Evolutionary conservation across 2,888 invertebrate species (phyloP).

Genomic region (Hypomecis punctinalis): DNA sequence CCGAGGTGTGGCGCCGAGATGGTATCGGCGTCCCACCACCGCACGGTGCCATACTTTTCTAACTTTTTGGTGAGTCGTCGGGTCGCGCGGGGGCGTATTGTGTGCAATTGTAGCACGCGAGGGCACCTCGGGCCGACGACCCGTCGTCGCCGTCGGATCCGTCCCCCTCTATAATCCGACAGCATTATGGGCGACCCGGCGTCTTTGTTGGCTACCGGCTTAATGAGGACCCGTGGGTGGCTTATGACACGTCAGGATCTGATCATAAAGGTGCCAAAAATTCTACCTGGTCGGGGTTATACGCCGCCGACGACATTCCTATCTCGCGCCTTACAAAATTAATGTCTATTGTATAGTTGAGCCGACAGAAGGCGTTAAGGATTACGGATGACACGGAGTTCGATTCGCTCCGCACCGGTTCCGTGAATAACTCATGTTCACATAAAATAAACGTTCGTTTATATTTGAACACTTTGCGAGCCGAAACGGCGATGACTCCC

Average conservation of each 20-base stretch:
- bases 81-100: slow-evolving; percentile 78
- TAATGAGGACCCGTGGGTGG: slow-evolving; percentile 82
- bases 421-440: slow-evolving; percentile 30
- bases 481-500: slow-evolving; percentile 57
- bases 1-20: slow-evolving; percentile 67
- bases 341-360: slow-evolving; percentile 75
- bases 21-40: slow-evolving; percentile 61
- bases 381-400: slow-evolving; percentile 56
- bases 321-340: slow-evolving; percentile 77
- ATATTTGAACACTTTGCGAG: slow-evolving; percentile 44
- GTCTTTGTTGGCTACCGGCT: slow-evolving; percentile 82
- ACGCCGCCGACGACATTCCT: slow-evolving; percentile 75
- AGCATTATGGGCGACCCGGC: slow-evolving; percentile 77
- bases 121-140: slow-evolving; percentile 80
- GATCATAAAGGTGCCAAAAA: slow-evolving; percentile 84
- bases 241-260: slow-evolving; percentile 82
- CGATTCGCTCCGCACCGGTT: slow-evolving; percentile 43
- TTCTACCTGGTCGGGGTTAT: slow-evolving; percentile 75
- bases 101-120: slow-evolving; percentile 82
- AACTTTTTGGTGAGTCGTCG: slow-evolving; percentile 76
- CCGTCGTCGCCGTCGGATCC: slow-evolving; percentile 48
- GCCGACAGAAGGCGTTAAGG: slow-evolving; percentile 57
- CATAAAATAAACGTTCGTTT: slow-evolving; percentile 31
- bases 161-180: slow-evolving; percentile 73
- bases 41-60: slow-evolving; percentile 76